Evolutionary conservation across 2,888 invertebrate genomes (phyloP).

Genomic region (Augochlorella aurata): DNA sequence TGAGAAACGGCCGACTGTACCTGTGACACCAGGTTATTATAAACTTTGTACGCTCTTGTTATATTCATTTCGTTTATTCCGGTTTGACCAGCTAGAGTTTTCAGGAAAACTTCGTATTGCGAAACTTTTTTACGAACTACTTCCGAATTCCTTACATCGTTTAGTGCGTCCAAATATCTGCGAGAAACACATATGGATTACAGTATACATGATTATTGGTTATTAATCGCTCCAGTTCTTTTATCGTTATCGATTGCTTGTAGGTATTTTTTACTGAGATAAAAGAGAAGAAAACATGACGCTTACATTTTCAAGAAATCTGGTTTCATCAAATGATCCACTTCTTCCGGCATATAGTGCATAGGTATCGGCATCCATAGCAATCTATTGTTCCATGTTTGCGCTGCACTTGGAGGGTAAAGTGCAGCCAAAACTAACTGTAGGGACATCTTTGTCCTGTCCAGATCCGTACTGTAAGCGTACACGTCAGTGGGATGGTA

Average conservation of each 20-base stretch:
- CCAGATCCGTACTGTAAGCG: slow-evolving; percentile 61
- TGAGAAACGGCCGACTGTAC: slow-evolving; percentile 43
- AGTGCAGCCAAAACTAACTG: slow-evolving; percentile 67
- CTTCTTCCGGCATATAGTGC: slow-evolving; percentile 58
- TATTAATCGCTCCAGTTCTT: background rate
- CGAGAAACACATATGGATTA: background rate
- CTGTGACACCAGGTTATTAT: slow-evolving; percentile 57
- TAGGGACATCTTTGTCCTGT: slow-evolving; percentile 69
- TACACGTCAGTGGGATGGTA: slow-evolving; percentile 63
- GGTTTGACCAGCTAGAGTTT: slow-evolving; percentile 57
- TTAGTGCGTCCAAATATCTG: slow-evolving; percentile 58
- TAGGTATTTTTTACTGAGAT: background rate
- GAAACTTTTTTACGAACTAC: slow-evolving; percentile 38
- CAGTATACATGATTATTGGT: background rate
- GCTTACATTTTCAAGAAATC: slow-evolving; percentile 59
- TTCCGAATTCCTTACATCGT: slow-evolving; percentile 28
- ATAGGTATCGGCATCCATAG: slow-evolving; percentile 66
- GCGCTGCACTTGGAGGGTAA: slow-evolving; percentile 56
- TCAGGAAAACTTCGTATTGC: slow-evolving; percentile 36
- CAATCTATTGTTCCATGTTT: slow-evolving; percentile 63
- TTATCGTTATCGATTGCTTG: background rate
- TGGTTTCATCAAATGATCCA: slow-evolving; percentile 62
- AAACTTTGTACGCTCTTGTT: slow-evolving; percentile 46
- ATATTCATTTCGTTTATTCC: slow-evolving; percentile 36
- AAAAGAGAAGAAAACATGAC: background rate